phyloP scores from a whole-genome alignment of 1,140 invertebrate genomes.

The Bombus turneri region DNA sequence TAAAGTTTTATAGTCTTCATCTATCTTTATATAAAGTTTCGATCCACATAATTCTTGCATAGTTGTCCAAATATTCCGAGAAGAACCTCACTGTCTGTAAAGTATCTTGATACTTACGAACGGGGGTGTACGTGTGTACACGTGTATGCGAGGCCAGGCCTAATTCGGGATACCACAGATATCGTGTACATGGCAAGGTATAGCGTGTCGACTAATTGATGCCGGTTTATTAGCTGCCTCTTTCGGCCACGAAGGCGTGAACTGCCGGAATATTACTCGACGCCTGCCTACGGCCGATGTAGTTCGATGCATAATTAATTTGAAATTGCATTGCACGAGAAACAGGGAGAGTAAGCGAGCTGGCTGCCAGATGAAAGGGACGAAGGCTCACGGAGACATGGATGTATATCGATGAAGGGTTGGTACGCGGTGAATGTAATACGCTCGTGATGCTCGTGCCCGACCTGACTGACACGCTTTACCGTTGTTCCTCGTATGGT shows the following conservation, averaged over 20 bases:
- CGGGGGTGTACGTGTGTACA: background rate
- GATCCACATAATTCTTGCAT: background rate
- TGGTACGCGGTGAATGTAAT: conserved; percentile 10
- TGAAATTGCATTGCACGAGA: conserved; percentile 66
- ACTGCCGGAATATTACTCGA: conserved; percentile 73
- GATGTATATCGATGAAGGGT: background rate
- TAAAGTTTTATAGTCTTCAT: too few species aligned
- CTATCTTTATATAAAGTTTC: background rate
- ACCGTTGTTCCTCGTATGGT: conserved; percentile 52
- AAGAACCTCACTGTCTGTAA: background rate
- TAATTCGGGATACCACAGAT: conserved; percentile 63
- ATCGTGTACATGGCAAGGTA: conserved; percentile 38
- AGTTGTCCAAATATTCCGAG: background rate
- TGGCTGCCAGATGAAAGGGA: conserved; percentile 13
- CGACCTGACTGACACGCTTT: conserved; percentile 51
- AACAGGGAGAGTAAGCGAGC: background rate
- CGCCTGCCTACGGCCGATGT: conserved; percentile 58
- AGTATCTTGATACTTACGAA: background rate
- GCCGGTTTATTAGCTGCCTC: conserved; percentile 78
- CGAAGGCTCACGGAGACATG: conserved; percentile 1
- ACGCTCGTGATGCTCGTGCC: conserved; percentile 27
- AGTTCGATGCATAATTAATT: conserved; percentile 76
- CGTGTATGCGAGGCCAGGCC: conserved; percentile 20
- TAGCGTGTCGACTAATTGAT: conserved; percentile 79
- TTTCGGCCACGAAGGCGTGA: conserved; percentile 74